These are phyloP conservation scores for Drosophila lacicola DNA, from an alignment of 2,888 invertebrate genomes.

Conservation along the genomic window DNA sequence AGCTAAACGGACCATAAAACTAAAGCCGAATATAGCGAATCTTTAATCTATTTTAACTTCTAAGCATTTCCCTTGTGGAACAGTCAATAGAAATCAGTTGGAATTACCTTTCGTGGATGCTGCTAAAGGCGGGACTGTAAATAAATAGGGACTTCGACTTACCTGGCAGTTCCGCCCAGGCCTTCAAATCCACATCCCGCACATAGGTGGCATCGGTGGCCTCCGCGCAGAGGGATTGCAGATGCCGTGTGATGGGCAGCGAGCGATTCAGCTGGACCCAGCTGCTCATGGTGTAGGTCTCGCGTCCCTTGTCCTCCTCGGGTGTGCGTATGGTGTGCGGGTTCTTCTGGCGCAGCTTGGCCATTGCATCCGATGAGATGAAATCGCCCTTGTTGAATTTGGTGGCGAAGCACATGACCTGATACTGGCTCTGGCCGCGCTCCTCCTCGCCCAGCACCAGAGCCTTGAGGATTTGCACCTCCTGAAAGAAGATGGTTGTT, in stretches of 20 bases:
- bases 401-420: conserved; percentile 96
- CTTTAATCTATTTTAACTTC: too few relatives aligned
- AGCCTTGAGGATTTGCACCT: conserved; percentile 95
- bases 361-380: conserved; percentile 98
- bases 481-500: conserved; percentile 86
- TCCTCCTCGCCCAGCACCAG: conserved; percentile 96
- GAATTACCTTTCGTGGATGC: not conserved
- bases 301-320: conserved; percentile 95
- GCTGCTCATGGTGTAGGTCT: conserved; percentile 93
- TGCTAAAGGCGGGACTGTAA: not conserved
- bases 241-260: conserved; percentile 90
- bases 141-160: conserved; percentile 83
- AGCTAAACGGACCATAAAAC: too few relatives aligned
- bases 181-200: conserved; percentile 90
- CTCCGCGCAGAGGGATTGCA: conserved; percentile 91
- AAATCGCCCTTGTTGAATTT: conserved; percentile 96
- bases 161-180: conserved; percentile 93
- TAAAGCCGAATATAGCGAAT: too few relatives aligned
- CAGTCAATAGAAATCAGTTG: conserved; percentile 8
- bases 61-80: not conserved
- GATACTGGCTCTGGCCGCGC: conserved; percentile 94
- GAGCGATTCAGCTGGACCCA: conserved; percentile 90
- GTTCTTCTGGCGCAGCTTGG: conserved; percentile 95
- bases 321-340: conserved; percentile 94
- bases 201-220: conserved; percentile 92